Conservation (phyloP, 1,140 invertebrate species). For the Drosophila erecta region DNA sequence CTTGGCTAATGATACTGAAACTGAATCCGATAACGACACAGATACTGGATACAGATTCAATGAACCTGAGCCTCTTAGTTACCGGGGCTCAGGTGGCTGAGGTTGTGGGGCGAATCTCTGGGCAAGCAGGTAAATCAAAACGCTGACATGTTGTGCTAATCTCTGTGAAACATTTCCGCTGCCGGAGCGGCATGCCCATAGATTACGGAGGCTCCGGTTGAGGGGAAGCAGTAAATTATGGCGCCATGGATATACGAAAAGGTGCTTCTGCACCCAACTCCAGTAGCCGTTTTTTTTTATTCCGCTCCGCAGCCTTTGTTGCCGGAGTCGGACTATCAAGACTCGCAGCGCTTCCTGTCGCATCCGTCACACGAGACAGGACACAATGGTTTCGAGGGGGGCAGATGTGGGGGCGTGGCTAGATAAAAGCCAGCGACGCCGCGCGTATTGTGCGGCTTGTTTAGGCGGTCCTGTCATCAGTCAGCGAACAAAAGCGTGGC, state of each 20-base stretch:
- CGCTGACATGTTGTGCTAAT: constrained; percentile 71
- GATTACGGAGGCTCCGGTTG: constrained; percentile 36
- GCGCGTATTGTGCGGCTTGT: constrained; percentile 71
- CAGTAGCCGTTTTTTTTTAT: neutral
- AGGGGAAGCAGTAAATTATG: constrained; percentile 71
- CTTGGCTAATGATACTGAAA: constrained; percentile 29
- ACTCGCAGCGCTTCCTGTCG: constrained; percentile 72
- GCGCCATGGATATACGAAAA: constrained; percentile 45
- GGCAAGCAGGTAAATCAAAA: constrained; percentile 68
- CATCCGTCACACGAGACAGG: constrained; percentile 71
- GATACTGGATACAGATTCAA: constrained; percentile 8
- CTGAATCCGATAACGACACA: neutral
- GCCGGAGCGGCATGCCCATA: constrained; percentile 35
- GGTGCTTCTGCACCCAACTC: constrained; percentile 39
- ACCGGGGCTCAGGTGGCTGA: neutral
- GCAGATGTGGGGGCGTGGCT: constrained; percentile 31
- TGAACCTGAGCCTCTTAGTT: constrained; percentile 22
- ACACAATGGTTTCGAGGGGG: constrained; percentile 49
- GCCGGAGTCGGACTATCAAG: constrained; percentile 54
- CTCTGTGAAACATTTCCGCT: constrained; percentile 78
- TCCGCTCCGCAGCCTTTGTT: constrained; percentile 35
- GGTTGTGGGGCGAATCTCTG: neutral
- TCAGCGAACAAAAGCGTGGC: constrained; percentile 44
- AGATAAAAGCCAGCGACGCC: constrained; percentile 68
- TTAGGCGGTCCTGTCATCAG: constrained; percentile 55